These are phyloP conservation scores for Stegastes partitus DNA, from an alignment of 2,113 vertebrate genomes.

Conservation along the genomic window DNA sequence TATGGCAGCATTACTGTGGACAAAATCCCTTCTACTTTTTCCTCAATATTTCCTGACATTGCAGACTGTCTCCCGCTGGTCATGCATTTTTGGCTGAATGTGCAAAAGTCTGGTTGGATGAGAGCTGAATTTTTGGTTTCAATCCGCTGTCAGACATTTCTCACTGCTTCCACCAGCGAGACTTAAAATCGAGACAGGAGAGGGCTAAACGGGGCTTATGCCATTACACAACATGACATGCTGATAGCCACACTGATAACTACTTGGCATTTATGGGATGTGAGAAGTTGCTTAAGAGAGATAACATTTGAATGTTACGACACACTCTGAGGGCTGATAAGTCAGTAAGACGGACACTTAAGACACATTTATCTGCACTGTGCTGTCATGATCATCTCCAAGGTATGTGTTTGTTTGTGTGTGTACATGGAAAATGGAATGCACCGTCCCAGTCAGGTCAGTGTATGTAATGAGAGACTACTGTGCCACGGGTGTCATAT, in stretches of 20 bases:
- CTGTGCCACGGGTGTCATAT: not conserved
- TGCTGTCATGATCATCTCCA: not conserved
- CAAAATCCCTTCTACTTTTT: constrained; percentile 31
- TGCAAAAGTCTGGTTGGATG: constrained; percentile 50
- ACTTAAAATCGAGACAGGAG: constrained; percentile 18
- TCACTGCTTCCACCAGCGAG: constrained; percentile 28
- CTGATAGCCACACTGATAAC: not conserved
- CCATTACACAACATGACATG: not conserved
- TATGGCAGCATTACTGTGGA: constrained; percentile 29
- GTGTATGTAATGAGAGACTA: constrained; percentile 35
- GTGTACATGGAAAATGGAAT: not conserved
- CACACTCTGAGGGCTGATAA: not conserved
- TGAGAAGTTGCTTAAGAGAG: constrained; percentile 9
- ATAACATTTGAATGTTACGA: not conserved
- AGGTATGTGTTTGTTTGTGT: not conserved
- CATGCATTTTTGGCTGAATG: constrained; percentile 44
- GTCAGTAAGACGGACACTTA: not conserved
- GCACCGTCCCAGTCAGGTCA: not conserved
- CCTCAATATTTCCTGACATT: constrained; percentile 32
- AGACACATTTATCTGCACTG: not conserved
- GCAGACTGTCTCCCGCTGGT: constrained; percentile 31
- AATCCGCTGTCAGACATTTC: constrained; percentile 58
- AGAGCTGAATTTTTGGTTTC: constrained; percentile 55
- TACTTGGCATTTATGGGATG: not conserved
- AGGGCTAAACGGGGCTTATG: constrained; percentile 4